phyloP scores from a whole-genome alignment of 2,888 invertebrate species.

The Lottia scabra region DNA sequence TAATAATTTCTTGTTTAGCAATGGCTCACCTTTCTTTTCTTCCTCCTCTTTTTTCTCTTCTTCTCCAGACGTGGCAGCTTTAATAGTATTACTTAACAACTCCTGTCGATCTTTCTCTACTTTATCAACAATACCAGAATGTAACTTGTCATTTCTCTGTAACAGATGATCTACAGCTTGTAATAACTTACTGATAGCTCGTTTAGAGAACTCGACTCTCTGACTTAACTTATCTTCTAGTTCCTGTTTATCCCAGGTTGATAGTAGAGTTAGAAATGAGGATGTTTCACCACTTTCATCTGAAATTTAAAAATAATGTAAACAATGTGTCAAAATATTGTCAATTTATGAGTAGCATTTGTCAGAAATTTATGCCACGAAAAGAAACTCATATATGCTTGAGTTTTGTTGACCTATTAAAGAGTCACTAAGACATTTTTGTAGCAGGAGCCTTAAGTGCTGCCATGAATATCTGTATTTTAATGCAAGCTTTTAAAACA shows the following conservation, averaged over 20 bases:
- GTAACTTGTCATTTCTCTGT: conserved; percentile 95
- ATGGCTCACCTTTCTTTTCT: conserved; percentile 32
- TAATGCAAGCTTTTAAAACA: too few species aligned
- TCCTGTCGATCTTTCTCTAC: conserved; percentile 23
- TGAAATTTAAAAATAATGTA: conserved; percentile 64
- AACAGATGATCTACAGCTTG: conserved; percentile 96
- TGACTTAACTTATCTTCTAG: conserved; percentile 95
- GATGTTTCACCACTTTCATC: conserved; percentile 97
- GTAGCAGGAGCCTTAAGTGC: too few species aligned
- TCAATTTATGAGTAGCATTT: too few species aligned
- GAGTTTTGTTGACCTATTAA: too few species aligned
- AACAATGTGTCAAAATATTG: too few species aligned
- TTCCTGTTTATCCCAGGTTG: conserved; percentile 98
- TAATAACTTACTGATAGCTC: conserved; percentile 95
- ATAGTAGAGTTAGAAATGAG: conserved; percentile 88
- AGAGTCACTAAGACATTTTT: too few species aligned
- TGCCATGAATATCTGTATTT: too few species aligned
- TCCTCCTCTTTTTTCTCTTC: conserved; percentile 38
- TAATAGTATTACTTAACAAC: conserved; percentile 2
- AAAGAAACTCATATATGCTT: too few species aligned
- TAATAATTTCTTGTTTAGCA: too few species aligned
- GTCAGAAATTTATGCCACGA: too few species aligned
- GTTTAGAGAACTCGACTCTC: conserved; percentile 91
- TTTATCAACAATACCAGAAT: conserved; percentile 77
- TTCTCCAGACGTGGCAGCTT: conserved; percentile 26